Conservation (phyloP, 2,113 vertebrate genomes). For the Brachyhypopomus occidentalis region DNA sequence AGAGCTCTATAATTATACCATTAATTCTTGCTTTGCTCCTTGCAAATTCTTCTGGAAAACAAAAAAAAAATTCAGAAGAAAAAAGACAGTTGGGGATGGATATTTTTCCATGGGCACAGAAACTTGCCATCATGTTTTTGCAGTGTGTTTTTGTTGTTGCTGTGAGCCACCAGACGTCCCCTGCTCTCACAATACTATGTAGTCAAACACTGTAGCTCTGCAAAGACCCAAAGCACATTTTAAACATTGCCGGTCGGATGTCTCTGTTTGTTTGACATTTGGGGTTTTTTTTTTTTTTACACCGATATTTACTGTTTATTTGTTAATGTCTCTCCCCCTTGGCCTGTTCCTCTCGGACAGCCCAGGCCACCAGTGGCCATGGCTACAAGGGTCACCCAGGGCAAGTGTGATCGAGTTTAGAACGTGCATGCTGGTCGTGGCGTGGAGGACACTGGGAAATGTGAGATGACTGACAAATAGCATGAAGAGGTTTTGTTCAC, state of each 20-base stretch:
- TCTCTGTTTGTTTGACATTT: background rate
- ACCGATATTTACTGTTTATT: constrained; percentile 24
- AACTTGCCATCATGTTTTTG: background rate
- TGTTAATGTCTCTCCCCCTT: constrained; percentile 20
- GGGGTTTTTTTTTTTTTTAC: background rate
- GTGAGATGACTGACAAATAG: background rate
- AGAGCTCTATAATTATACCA: constrained; percentile 42
- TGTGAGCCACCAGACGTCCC: constrained; percentile 28
- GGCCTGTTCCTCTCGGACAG: background rate
- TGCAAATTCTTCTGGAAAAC: constrained; percentile 3
- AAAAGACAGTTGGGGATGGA: constrained; percentile 26
- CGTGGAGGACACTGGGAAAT: background rate
- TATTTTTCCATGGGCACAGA: constrained; percentile 52
- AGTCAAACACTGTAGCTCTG: constrained; percentile 42
- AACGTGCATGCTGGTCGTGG: background rate
- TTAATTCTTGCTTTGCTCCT: constrained; percentile 53
- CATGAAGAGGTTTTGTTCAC: background rate
- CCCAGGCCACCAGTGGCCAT: background rate
- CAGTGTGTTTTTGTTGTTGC: constrained; percentile 46
- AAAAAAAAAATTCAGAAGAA: constrained; percentile 8
- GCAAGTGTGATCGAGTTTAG: background rate
- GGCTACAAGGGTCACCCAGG: background rate
- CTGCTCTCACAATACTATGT: constrained; percentile 45
- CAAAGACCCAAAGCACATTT: constrained; percentile 41
- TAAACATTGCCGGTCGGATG: constrained; percentile 38